Evolutionary conservation across 2,888 invertebrate species (phyloP).

Genomic region (Camponotus fellah): DNA sequence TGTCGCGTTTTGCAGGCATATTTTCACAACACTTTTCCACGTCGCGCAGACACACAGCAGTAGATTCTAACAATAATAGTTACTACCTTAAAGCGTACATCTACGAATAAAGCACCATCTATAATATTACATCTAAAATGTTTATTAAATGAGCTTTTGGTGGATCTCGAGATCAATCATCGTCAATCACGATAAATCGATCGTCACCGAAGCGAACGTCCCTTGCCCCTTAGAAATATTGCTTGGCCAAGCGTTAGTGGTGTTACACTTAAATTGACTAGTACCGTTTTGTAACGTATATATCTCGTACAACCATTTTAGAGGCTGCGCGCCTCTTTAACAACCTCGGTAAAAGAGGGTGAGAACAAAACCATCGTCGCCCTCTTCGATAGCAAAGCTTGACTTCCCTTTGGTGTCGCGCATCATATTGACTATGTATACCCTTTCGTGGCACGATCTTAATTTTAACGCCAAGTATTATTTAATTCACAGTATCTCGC

Average conservation of each 20-base stretch:
- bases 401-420: conserved; percentile 62
- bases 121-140: conserved; percentile 72
- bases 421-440: conserved; percentile 69
- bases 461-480: conserved; percentile 57
- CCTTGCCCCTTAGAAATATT: conserved; percentile 75
- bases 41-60: conserved; percentile 70
- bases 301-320: conserved; percentile 51
- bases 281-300: conserved; percentile 72
- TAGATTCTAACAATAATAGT: conserved; percentile 55
- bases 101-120: conserved; percentile 80
- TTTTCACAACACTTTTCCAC: conserved; percentile 39
- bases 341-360: conserved; percentile 40
- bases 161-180: conserved; percentile 69
- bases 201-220: conserved; percentile 65
- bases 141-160: conserved; percentile 72
- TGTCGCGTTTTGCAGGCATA: conserved; percentile 35
- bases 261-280: conserved; percentile 83
- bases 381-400: conserved; percentile 66
- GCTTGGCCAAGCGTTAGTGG: conserved; percentile 79
- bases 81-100: conserved; percentile 77
- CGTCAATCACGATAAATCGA: conserved; percentile 68
- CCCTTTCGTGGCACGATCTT: conserved; percentile 53
- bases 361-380: conserved; percentile 30
- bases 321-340: conserved; percentile 31
- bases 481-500: conserved; percentile 64